Evolutionary conservation across 2,888 invertebrate species (phyloP), one percentile per base, ranked within the genome.

Genomic region (Tortrix viridana): DNA sequence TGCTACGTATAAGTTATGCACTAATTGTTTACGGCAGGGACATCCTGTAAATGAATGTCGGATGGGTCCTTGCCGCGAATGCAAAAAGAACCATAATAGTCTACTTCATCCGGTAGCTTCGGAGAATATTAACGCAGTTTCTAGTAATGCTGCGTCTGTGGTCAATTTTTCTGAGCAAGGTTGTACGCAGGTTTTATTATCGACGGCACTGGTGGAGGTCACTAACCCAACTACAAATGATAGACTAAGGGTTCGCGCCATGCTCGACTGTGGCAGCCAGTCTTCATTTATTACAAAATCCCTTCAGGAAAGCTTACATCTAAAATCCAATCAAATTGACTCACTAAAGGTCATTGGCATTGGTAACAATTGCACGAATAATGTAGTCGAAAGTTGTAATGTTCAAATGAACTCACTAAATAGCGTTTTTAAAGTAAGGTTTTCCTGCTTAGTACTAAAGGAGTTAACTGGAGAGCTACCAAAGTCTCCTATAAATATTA

Each of bases 381-480:
- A 43, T 16, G 16, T 57, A 6, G 32, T 38, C 9, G 63, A 63
- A 14, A 41, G 18, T 22, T 63, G 57, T 58, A 20, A 7, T n/a
- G 46, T 37, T 46, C 57, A 63, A 58, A 26, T 58, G 18, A 58
- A 26, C 18, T 49, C 58, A 47, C 16, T 49, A 41, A 58, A 37
- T 58, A 23, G 41, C n/a, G 14, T 26, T 1, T 57, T 48, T 32
- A 26, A 19, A n/a, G 38, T 52, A 19, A n/a, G 19, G 5, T 52
- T 52, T 14, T 52, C 50, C 3, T 65, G 65, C 48, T 57, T 65
- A 32, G 60, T 65, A 9, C 57, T 65, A 44, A 49, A 63, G 19
- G 54, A 54, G 9, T 41, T 67, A 19, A 67, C 65, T 6, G 38
- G 60, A 18, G 32, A 63, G 9, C 41, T 67, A 26, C 67, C 65